A percentile compares a stretch with the other conserved stretches of the same genome.
phyloP scores from a whole-genome alignment of 2,113 vertebrate species.

The Ammodytes dubius region DNA sequence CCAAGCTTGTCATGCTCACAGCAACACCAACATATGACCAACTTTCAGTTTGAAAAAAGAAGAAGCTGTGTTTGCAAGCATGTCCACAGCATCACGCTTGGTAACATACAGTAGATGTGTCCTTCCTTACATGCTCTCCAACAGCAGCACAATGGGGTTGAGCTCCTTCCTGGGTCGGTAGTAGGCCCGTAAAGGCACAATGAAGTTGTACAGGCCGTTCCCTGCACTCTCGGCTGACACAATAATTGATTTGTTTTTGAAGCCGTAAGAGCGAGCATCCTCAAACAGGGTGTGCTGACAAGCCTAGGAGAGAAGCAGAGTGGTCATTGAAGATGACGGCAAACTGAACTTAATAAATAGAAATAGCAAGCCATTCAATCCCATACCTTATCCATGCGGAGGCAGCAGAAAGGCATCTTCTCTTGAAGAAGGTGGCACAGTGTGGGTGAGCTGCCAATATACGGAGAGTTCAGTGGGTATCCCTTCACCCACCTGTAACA shows the following conservation, averaged over 20 bases:
- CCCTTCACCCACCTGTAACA: slow-evolving; percentile 87
- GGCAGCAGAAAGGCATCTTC: slow-evolving; percentile 89
- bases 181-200: slow-evolving; percentile 87
- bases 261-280: slow-evolving; percentile 87
- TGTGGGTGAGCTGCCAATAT: slow-evolving; percentile 89
- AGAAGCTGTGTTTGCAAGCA: background rate
- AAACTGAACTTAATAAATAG: background rate
- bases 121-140: slow-evolving; percentile 87
- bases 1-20: background rate
- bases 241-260: slow-evolving; percentile 89
- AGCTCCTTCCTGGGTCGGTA: slow-evolving; percentile 89
- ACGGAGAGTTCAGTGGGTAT: slow-evolving; percentile 88
- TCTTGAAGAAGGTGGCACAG: slow-evolving; percentile 88
- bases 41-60: background rate
- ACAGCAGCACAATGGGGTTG: slow-evolving; percentile 87
- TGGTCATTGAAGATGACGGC: background rate
- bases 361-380: background rate
- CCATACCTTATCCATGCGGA: slow-evolving; percentile 87
- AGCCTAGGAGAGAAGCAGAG: slow-evolving; percentile 67
- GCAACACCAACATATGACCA: slow-evolving; percentile 3
- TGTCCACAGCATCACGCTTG: background rate
- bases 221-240: slow-evolving; percentile 88
- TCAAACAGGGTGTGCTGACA: slow-evolving; percentile 86
- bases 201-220: slow-evolving; percentile 90
- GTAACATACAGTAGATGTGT: background rate